These are phyloP conservation scores for Ranitomeya imitator DNA, from an alignment of 2,113 vertebrate genomes.

Conservation along the genomic window DNA sequence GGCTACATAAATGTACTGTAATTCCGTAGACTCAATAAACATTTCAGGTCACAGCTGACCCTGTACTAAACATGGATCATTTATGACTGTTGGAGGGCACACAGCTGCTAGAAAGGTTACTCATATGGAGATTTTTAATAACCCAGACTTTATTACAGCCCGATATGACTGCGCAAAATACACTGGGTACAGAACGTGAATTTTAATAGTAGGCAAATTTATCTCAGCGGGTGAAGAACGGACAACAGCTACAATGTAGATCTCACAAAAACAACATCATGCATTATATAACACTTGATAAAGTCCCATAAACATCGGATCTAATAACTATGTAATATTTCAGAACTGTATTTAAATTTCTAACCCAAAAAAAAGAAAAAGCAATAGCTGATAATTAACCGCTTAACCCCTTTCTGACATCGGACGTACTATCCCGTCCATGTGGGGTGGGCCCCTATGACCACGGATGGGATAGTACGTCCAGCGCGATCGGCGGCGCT, in stretches of 20 bases:
- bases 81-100: slow-evolving; percentile 19
- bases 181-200: neutral
- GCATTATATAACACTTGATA: neutral
- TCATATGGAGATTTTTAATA: neutral
- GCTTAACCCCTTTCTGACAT: too few relatives aligned
- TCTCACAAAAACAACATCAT: neutral
- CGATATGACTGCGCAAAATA: neutral
- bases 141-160: neutral
- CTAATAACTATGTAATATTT: neutral
- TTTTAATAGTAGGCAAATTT: neutral
- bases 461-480: too few relatives aligned
- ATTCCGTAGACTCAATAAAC: neutral
- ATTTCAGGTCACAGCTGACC: slow-evolving; percentile 16
- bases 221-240: neutral
- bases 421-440: too few relatives aligned
- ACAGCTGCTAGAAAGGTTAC: neutral
- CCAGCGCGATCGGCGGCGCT: too few relatives aligned
- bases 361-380: too few relatives aligned
- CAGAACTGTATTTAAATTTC: too few relatives aligned
- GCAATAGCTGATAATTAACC: too few relatives aligned
- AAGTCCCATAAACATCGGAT: neutral
- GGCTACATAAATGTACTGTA: neutral
- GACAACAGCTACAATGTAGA: neutral
- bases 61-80: slow-evolving; percentile 12
- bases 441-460: too few relatives aligned